Base-by-base conservation (phyloP, 1,140 invertebrate genomes). In the Scaptomyza montana region DNA sequence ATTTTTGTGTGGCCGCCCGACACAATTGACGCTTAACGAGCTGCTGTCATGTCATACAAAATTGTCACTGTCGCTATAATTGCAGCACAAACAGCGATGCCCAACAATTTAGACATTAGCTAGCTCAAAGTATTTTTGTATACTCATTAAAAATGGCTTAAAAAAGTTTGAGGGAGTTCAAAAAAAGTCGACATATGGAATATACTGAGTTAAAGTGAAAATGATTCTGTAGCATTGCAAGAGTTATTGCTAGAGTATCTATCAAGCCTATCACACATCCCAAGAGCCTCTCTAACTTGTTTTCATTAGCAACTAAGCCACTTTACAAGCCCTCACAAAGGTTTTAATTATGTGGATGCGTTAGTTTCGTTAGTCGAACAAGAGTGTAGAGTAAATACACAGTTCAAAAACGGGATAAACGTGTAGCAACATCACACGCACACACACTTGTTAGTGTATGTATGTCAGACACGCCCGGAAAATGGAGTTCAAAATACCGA, bases 1-100 rank as follows among this genome's bases (percentile, higher is more conserved):
- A 75, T 77, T 74, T 74, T 77, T 56, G 49, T 69, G 60, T 62
- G 60, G 43, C 30, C 56, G 47, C 47, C 47, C 50, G 62, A 10
- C 62, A 79, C 77, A 85, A 85, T 85, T 45, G 62, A 61, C 49
- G 36, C 45, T 73, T 87, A 87, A 87, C 84, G 82, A 87, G 82
- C 65, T 43, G n/a, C 57, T 65, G 76, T 75, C 82, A 87, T 79
- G 80, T 60, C 80, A 79, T 30, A 82, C 43, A 67, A 76, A 77
- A 80, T 59, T 80, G 78, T 55, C 69, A 69, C 41, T 63, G 64
- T 63, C 53, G 43, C 56, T 59, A 71, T 84, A 84, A 84, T 84
- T 84, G 67, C 60, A 43, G 61, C 41, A 73, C 70, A 78, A 75
- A 82, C 80, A 64, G 57, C 39, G 36, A 65, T 61, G 33, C 30